Evolutionary conservation across 1,140 invertebrate genomes (phyloP).

Genomic region (Sogatella furcifera): DNA sequence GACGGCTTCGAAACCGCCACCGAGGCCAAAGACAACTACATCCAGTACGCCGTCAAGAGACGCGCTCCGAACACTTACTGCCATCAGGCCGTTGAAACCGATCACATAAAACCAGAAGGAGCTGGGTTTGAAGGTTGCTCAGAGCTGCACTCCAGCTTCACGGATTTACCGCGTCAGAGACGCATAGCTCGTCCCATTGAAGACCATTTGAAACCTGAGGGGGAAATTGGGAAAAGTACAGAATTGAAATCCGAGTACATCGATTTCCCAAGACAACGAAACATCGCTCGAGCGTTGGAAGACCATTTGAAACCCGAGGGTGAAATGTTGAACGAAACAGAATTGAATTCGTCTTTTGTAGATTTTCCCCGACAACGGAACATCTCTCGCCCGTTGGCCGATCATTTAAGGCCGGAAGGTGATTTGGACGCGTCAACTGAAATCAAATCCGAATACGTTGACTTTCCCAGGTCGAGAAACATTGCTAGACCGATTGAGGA

Average conservation of each 20-base stretch:
- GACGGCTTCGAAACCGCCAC: constrained; percentile 8
- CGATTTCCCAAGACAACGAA: constrained; percentile 14
- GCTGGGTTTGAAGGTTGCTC: constrained; percentile 4
- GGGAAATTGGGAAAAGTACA: constrained; percentile 9
- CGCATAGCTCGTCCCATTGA: constrained; percentile 10
- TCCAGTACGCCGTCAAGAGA: constrained; percentile 9
- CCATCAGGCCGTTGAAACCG: background rate
- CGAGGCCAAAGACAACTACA: constrained; percentile 3
- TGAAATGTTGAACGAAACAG: constrained; percentile 3
- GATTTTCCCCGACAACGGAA: constrained; percentile 19
- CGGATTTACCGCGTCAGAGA: constrained; percentile 15
- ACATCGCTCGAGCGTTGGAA: constrained; percentile 13
- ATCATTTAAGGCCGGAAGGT: constrained; percentile 14
- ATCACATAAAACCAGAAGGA: constrained; percentile 11
- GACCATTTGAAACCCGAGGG: constrained; percentile 16
- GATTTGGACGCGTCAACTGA: constrained; percentile 14
- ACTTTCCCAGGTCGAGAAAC: constrained; percentile 9
- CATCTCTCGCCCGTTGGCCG: constrained; percentile 9
- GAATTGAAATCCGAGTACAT: constrained; percentile 9
- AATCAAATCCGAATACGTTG: constrained; percentile 11
- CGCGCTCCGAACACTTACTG: background rate
- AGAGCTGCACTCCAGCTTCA: constrained; percentile 18
- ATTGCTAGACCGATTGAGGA: constrained; percentile 10
- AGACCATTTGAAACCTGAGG: constrained; percentile 15
- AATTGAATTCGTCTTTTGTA: constrained; percentile 7